Base-by-base conservation (phyloP, 2,797 vertebrate genomes). In the Enteromius viviparus region DNA sequence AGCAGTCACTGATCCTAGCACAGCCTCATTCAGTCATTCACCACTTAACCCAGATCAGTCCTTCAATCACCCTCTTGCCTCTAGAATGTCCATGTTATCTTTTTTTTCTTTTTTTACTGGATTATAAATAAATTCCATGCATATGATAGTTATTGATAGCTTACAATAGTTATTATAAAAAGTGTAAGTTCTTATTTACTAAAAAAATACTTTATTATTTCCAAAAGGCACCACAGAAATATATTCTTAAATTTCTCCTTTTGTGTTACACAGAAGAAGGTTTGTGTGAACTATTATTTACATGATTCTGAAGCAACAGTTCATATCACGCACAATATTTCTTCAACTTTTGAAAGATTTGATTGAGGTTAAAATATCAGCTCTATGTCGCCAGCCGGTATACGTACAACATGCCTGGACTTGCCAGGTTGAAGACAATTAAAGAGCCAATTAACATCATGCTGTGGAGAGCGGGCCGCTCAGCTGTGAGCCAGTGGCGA, bases 351-450 rank as follows among this genome's bases (percentile, higher is more conserved):
- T 37, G 6, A 42, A 29, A 62, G 29, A 49, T 69, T 85, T 79
- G 60, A 80, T 62, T 76, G 45, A 82, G 80, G 58, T 78, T 58
- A 75, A 79, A 82, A 75, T 70, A 64, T 74, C 69, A 62, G 60
- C 34, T 76, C 40, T 66, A 45, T 74, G 69, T 79, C 34, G 6
- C 70, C 84, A 87, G 86, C 84, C 83, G 65, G 77, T 6, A 26
- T 7, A 23, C 34, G 47, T 81, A 78, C 45, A 86, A 89, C 92
- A 91, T 87, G 92, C 90, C 89, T 85, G 88, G 87, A 91, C 92
- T 86, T 88, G 88, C 87, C 81, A 85, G 85, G 84, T 87, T 88
- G 85, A 83, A 88, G 89, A 87, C 11, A 47, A 84, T 85, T 81
- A 76, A 62, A 21, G 64, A 74, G 81, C 85, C 88, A 93, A 92